phyloP scores from a whole-genome alignment of 2,797 vertebrate species.

The Danio tinwini region DNA sequence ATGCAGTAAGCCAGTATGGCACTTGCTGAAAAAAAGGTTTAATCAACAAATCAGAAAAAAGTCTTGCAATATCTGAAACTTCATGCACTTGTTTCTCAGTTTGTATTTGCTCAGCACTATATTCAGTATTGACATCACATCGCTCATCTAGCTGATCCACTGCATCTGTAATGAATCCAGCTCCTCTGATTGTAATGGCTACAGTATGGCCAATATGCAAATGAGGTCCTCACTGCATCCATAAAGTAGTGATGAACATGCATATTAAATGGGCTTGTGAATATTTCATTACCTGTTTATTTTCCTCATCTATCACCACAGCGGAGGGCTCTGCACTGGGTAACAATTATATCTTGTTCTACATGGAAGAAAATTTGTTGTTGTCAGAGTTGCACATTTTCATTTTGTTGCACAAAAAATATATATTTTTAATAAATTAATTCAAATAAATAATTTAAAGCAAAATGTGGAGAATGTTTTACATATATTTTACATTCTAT shows the following conservation, averaged over 20 bases:
- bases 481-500: background rate
- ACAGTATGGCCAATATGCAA: slow-evolving; percentile 84
- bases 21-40: background rate
- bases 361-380: background rate
- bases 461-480: background rate
- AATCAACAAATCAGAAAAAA: slow-evolving; percentile 2
- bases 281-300: slow-evolving; percentile 91
- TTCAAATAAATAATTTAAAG: background rate
- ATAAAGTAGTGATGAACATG: slow-evolving; percentile 81
- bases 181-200: slow-evolving; percentile 19
- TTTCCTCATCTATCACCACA: slow-evolving; percentile 87
- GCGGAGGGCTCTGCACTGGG: slow-evolving; percentile 82
- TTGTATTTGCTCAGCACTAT: slow-evolving; percentile 7
- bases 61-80: background rate
- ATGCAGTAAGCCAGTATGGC: background rate
- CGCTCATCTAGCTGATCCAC: slow-evolving; percentile 11
- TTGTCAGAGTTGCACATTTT: too few relatives aligned
- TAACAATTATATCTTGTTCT: background rate
- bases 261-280: slow-evolving; percentile 87
- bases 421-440: background rate
- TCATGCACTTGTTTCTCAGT: background rate
- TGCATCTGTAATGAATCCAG: slow-evolving; percentile 10
- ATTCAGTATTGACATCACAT: slow-evolving; percentile 5
- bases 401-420: background rate
- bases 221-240: slow-evolving; percentile 84